These are phyloP conservation scores for Origma solitaria DNA, from an alignment of 2,113 vertebrate genomes.

Conservation along the genomic window DNA sequence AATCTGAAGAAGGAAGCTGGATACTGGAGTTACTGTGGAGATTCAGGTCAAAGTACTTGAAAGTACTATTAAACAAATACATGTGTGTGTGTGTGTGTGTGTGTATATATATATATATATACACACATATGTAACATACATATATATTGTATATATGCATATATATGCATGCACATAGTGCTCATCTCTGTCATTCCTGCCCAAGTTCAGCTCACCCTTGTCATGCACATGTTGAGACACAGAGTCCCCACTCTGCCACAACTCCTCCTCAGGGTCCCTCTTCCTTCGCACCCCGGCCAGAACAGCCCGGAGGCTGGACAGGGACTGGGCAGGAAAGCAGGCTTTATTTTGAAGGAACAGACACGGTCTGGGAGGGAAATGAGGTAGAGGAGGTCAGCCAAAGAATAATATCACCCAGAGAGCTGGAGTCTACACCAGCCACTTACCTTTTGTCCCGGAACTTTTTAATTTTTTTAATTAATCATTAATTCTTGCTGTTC, in stretches of 20 bases:
- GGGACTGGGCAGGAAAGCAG: not conserved
- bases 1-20: not conserved
- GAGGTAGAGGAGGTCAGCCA: not conserved
- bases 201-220: not conserved
- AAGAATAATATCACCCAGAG: not conserved
- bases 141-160: not conserved
- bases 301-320: not conserved
- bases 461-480: not conserved
- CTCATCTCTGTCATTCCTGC: not conserved
- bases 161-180: not conserved
- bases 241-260: not conserved
- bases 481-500: not conserved
- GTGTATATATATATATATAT: no score
- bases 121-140: not conserved
- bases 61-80: not conserved
- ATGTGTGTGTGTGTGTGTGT: not conserved
- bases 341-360: not conserved
- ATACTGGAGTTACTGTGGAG: not conserved
- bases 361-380: not conserved
- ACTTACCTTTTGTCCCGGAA: not conserved
- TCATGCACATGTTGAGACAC: not conserved
- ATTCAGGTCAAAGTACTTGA: not conserved
- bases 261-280: not conserved
- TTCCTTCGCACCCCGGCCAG: not conserved
- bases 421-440: not conserved